Evolutionary conservation across 2,113 vertebrate genomes (phyloP).

Genomic region (Trogon melanurus): DNA sequence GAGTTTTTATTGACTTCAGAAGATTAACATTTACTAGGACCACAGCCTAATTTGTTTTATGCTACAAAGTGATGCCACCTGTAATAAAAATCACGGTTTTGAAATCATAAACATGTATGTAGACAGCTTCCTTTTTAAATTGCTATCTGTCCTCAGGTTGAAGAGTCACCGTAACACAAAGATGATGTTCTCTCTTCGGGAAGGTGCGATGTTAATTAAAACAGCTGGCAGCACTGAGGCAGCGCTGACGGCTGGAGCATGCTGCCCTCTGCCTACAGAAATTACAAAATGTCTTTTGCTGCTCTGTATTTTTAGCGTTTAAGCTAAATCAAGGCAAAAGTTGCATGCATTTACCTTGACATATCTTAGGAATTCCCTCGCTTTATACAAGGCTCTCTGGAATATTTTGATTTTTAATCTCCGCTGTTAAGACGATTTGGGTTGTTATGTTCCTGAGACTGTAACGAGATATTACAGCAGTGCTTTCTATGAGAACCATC

Average conservation of each 20-base stretch:
- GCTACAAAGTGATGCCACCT: not conserved
- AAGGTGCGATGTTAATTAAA: not conserved
- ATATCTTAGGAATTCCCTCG: not conserved
- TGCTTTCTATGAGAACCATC: not conserved
- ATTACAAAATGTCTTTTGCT: constrained; percentile 34
- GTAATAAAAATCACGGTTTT: not conserved
- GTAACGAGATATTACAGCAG: not conserved
- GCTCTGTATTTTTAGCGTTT: not conserved
- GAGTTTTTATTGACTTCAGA: constrained; percentile 29
- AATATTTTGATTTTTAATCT: not conserved
- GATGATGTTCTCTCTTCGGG: not conserved
- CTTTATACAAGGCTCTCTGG: not conserved
- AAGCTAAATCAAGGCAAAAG: not conserved
- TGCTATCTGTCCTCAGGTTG: not conserved
- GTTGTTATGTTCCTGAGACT: not conserved
- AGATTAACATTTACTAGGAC: not conserved
- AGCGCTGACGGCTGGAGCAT: constrained; percentile 57
- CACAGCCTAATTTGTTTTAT: not conserved
- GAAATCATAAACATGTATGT: not conserved
- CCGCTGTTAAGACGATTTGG: not conserved
- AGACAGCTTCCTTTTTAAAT: not conserved
- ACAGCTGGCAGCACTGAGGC: not conserved
- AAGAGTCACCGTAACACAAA: not conserved
- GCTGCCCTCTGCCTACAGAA: constrained; percentile 80
- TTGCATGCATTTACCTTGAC: not conserved